A percentile compares a stretch with the other conserved stretches of the same genome.
These are phyloP conservation scores for Pseudomyrmex flavicornis DNA, from an alignment of 1,140 invertebrate species.

Conservation along the genomic window DNA sequence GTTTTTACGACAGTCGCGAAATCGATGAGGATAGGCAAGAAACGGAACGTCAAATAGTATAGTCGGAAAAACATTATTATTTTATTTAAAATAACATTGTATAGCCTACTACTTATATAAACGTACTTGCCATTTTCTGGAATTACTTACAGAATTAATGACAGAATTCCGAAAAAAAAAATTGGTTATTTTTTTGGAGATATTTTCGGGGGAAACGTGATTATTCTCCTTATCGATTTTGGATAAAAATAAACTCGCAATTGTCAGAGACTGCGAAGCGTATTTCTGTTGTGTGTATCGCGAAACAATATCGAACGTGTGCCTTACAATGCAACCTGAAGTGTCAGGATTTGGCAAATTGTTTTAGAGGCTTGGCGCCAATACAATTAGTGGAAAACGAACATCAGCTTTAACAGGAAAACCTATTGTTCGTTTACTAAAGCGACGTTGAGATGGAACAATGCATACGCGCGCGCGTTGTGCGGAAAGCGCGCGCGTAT, in stretches of 20 bases:
- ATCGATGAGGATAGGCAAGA: slow-evolving; percentile 15
- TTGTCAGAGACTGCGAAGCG: slow-evolving; percentile 7
- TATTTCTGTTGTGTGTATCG: slow-evolving; percentile 7
- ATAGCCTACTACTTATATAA: no score
- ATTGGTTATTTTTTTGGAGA: no score
- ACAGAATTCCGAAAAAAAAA: no score
- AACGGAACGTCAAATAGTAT: neutral
- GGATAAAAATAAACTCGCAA: neutral
- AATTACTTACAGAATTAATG: no score
- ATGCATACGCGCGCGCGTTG: slow-evolving; percentile 26
- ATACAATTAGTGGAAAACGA: slow-evolving; percentile 58
- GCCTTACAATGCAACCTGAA: slow-evolving; percentile 11
- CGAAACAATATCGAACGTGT: slow-evolving; percentile 16
- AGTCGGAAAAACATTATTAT: neutral
- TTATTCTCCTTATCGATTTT: neutral
- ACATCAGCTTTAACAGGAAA: slow-evolving; percentile 51
- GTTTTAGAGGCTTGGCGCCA: slow-evolving; percentile 30
- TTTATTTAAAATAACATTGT: no score
- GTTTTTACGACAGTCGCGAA: neutral
- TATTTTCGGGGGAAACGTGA: no score
- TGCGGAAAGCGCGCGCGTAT: slow-evolving; percentile 6
- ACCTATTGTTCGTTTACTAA: slow-evolving; percentile 38
- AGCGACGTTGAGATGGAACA: slow-evolving; percentile 39
- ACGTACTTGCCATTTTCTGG: no score
- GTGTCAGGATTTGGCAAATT: slow-evolving; percentile 45